Base-by-base conservation (phyloP, 2,797 vertebrate genomes). In the Chiroxiphia lanceolata region DNA sequence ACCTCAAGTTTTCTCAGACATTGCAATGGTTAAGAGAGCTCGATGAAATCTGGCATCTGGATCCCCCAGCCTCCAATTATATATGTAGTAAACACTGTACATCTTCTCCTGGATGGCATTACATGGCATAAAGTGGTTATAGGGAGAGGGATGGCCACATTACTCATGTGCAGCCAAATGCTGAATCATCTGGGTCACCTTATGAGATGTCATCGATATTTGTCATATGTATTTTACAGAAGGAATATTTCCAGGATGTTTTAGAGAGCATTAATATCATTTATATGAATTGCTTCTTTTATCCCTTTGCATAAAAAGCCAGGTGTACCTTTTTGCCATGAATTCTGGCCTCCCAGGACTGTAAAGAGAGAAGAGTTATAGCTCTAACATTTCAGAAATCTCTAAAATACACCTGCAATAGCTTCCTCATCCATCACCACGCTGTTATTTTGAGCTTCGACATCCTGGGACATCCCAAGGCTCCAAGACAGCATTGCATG, bases 301-400 rank as follows among this genome's bases (percentile, higher is more conserved):
- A 91, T 87, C 51, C 48, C 38, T 82, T 84, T 93, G 83, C 91
- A 84, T 90, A 68, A 90, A 95, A 88, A 93, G 5, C 19, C 85
- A 54, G 51, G 60, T 81, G 69, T 60, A 25, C n/a, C 22, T 65
- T 61, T 75, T 81, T 80, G 38, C 61, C 0, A 3, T 84, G 80
- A 94, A 80, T 89, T 72, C 56, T 18, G 23, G 29, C 44, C 63
- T 59, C 72, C n/a, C 0, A 6, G 29, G 80, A 50, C 59, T 78
- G 83, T 53, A 83, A 71, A 84, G 71, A 64, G 60, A 70, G 51
- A 69, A 74, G 81, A 94, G 22, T 88, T 94, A 94, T 4, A 51
- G 74, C 80, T 71, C 71, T 84, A n/a, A 64, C 54, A 42, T 42
- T 67, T 68, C 69, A 77, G 71, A 89, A 77, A 90, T n/a, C 60